phyloP scores from a whole-genome alignment of 2,888 invertebrate species.

The Trissoscelio sp. region DNA sequence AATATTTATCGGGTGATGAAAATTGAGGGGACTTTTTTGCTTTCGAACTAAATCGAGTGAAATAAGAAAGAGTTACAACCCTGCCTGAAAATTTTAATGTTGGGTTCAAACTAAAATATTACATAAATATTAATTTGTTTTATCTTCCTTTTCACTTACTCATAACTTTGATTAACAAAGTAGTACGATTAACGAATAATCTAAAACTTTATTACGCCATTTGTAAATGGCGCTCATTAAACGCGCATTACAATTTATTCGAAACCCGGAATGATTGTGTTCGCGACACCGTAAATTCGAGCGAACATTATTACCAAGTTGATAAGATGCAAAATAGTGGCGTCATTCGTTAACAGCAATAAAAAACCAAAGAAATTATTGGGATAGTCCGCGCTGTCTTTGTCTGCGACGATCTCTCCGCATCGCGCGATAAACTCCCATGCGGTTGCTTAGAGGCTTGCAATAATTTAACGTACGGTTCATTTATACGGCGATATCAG shows the following conservation, averaged over 20 bases:
- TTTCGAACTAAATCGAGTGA: too few relatives aligned
- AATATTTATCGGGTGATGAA: slow-evolving; percentile 29
- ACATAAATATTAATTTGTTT: too few relatives aligned
- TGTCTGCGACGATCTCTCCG: slow-evolving; percentile 36
- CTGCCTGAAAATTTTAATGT: too few relatives aligned
- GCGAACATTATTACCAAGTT: slow-evolving; percentile 13
- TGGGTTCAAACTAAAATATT: too few relatives aligned
- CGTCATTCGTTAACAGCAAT: slow-evolving; percentile 45
- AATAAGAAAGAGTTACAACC: too few relatives aligned
- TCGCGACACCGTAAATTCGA: slow-evolving; percentile 26
- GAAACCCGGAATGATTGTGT: slow-evolving; percentile 29
- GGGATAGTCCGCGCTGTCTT: slow-evolving; percentile 23
- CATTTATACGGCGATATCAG: slow-evolving; percentile 63
- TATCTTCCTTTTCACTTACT: slow-evolving; percentile 7
- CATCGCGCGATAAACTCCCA: slow-evolving; percentile 32
- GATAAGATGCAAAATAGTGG: slow-evolving; percentile 49
- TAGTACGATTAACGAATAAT: slow-evolving; percentile 48
- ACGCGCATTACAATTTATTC: slow-evolving; percentile 43
- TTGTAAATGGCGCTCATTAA: slow-evolving; percentile 45
- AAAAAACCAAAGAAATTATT: slow-evolving; percentile 46
- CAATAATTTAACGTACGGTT: slow-evolving; percentile 60
- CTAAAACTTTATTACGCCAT: slow-evolving; percentile 14
- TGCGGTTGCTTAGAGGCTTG: slow-evolving; percentile 44
- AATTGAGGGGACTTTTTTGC: too few relatives aligned
- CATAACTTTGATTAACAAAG: slow-evolving; percentile 35